phyloP scores from a whole-genome alignment of 2,888 invertebrate genomes.

The Quadroppia sp. region DNA sequence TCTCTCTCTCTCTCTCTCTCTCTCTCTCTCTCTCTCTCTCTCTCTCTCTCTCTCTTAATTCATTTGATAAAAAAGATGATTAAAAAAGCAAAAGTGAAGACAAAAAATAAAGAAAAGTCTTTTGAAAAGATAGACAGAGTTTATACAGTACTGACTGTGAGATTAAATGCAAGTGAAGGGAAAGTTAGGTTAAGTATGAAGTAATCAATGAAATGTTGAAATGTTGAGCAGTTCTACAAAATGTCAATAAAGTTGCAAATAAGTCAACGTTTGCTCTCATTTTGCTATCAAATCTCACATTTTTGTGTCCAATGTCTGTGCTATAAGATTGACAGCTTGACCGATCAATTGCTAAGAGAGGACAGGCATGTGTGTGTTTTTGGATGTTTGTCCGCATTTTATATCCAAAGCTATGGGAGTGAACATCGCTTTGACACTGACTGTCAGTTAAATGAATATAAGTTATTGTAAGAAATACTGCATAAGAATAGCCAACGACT shows the following conservation, averaged over 20 bases:
- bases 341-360: not conserved
- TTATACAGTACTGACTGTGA: not conserved
- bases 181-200: not conserved
- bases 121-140: not conserved
- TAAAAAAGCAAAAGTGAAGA: constrained; percentile 25
- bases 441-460: constrained; percentile 20
- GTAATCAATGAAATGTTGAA: constrained; percentile 28
- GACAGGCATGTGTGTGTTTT: not conserved
- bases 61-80: constrained; percentile 13
- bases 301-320: not conserved
- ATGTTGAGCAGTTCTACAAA: constrained; percentile 1
- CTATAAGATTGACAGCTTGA: constrained; percentile 13
- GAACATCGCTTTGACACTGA: not conserved
- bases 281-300: constrained; percentile 7
- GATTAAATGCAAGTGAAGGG: not conserved
- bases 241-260: constrained; percentile 12
- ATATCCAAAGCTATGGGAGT: not conserved
- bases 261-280: not conserved
- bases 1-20: constrained; percentile 9
- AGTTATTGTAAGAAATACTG: constrained; percentile 10
- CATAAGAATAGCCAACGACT: constrained; percentile 6
- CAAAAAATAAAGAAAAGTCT: not conserved
- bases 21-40: constrained; percentile 32
- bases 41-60: constrained; percentile 8
- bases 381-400: not conserved